A percentile compares a stretch with the other conserved stretches of the same genome.
Evolutionary conservation across 1,140 invertebrate species (phyloP).

Genomic region (Drosophila novamexicana): DNA sequence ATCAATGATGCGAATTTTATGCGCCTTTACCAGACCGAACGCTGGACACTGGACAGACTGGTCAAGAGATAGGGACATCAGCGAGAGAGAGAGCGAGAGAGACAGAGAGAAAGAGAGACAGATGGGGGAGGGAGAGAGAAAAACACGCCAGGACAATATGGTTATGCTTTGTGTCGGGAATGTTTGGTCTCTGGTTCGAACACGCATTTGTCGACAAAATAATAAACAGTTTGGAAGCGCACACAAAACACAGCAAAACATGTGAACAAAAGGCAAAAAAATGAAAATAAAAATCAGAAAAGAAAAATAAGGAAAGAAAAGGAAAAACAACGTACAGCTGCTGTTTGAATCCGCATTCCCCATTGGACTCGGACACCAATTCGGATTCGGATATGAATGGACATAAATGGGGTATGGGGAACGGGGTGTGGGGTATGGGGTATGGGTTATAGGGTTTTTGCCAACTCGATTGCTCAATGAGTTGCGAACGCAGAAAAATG

Average conservation of each 20-base stretch:
- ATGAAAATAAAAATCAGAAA: background rate
- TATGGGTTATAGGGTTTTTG: background rate
- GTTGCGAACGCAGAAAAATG: conserved; percentile 53
- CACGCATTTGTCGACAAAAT: conserved; percentile 56
- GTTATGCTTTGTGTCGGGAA: conserved; percentile 43
- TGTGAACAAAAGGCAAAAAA: conserved; percentile 35
- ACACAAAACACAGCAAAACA: conserved; percentile 32
- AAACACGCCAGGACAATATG: conserved; percentile 47
- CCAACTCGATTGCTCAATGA: conserved; percentile 60
- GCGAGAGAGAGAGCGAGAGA: background rate
- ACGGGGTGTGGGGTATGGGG: background rate
- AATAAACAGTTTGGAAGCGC: conserved; percentile 51
- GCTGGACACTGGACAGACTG: conserved; percentile 15
- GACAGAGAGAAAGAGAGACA: background rate
- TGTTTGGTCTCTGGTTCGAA: conserved; percentile 11
- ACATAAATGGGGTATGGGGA: too few relatives aligned
- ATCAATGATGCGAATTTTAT: conserved; percentile 67
- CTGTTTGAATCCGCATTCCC: conserved; percentile 28
- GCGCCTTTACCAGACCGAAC: conserved; percentile 39
- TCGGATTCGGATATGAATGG: conserved; percentile 9
- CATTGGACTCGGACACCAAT: conserved; percentile 16
- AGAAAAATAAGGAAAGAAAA: background rate
- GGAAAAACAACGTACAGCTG: conserved; percentile 9
- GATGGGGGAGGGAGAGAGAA: background rate
- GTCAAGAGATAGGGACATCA: background rate